Conservation (phyloP, 2,888 invertebrate species). For the Stomorhina lunata region DNA sequence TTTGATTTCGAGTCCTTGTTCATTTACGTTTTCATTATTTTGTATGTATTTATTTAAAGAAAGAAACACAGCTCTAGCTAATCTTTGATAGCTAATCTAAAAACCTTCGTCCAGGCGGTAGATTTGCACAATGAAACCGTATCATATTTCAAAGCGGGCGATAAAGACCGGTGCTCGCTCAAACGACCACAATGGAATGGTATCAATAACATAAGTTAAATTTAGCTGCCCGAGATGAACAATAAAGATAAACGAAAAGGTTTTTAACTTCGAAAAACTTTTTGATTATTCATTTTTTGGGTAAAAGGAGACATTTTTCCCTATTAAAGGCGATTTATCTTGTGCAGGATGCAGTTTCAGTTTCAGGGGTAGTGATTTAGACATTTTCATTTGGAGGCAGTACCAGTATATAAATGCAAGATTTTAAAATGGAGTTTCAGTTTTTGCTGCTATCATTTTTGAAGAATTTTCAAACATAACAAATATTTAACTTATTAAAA, state of each 20-base stretch:
- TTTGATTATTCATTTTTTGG: conserved; percentile 4
- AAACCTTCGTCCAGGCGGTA: conserved; percentile 65
- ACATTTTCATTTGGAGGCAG: too few species aligned
- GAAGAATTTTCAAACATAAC: too few species aligned
- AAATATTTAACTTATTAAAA: too few species aligned
- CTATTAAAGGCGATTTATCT: background rate
- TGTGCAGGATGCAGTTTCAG: background rate
- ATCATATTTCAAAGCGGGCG: conserved; percentile 67
- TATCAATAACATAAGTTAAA: conserved; percentile 66
- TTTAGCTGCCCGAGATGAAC: conserved; percentile 66
- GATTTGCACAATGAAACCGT: conserved; percentile 62
- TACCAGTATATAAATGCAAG: too few species aligned
- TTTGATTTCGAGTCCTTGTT: conserved; percentile 59
- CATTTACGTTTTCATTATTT: conserved; percentile 31
- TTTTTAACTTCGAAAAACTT: conserved; percentile 30
- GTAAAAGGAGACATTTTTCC: conserved; percentile 20
- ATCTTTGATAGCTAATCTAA: conserved; percentile 65
- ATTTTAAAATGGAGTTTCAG: too few species aligned
- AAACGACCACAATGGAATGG: conserved; percentile 65
- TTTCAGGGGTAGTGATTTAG: conserved; percentile 5
- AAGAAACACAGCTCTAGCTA: conserved; percentile 44
- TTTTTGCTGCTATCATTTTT: too few species aligned
- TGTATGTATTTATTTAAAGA: background rate
- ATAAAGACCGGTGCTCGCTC: conserved; percentile 66
- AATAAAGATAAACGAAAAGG: conserved; percentile 60